Evolutionary conservation across 2,113 vertebrate genomes (phyloP).

Genomic region (Myiozetetes cayanensis): DNA sequence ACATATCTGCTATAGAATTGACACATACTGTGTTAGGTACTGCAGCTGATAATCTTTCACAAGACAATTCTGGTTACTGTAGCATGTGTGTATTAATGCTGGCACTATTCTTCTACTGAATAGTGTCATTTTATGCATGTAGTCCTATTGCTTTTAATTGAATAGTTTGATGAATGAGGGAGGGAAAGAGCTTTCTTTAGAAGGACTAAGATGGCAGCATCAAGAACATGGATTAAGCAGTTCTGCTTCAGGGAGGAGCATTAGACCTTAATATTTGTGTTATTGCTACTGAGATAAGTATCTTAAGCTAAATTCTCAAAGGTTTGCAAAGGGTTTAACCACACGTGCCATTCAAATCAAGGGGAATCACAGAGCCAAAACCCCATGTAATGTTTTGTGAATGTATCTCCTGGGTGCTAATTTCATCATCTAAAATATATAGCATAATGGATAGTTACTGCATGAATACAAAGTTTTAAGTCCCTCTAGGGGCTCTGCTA

Average conservation of each 20-base stretch:
- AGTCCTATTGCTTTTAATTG: background rate
- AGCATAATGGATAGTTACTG: conserved; percentile 54
- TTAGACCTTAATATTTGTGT: background rate
- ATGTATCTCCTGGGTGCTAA: conserved; percentile 56
- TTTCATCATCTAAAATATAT: conserved; percentile 64
- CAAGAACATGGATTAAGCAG: background rate
- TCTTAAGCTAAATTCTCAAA: conserved; percentile 27
- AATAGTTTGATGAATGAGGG: background rate
- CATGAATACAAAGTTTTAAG: conserved; percentile 52
- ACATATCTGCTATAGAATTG: background rate
- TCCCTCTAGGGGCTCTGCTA: conserved; percentile 46
- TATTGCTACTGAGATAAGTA: background rate
- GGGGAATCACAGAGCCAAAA: conserved; percentile 30
- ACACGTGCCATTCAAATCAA: background rate
- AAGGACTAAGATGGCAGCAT: background rate
- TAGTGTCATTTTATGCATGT: background rate
- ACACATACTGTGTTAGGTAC: background rate
- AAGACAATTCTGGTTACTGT: background rate
- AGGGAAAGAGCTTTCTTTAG: background rate
- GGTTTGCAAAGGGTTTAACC: conserved; percentile 33
- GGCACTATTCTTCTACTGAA: background rate
- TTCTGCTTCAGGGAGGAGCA: background rate
- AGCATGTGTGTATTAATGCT: background rate
- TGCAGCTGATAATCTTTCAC: background rate
- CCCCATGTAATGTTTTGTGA: conserved; percentile 38